Evolutionary conservation across 1,140 invertebrate genomes (phyloP).

Genomic region (Ylistrum balloti): DNA sequence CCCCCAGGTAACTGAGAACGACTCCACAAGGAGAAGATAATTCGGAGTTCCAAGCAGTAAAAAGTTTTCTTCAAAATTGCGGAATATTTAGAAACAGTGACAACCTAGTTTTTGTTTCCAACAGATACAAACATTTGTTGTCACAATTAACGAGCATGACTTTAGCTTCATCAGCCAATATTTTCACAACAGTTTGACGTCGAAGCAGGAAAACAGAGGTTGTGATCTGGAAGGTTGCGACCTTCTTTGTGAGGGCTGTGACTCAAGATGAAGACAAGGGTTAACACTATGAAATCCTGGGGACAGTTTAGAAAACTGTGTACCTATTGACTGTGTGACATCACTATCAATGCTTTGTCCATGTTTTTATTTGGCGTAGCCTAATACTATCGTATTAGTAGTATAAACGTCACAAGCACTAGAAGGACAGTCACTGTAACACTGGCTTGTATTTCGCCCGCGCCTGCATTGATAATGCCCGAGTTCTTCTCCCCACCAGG

Average conservation of each 20-base stretch:
- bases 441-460: not conserved
- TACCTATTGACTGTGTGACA: not conserved
- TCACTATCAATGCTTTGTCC: not conserved
- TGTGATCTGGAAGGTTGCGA: not conserved
- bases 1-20: not conserved
- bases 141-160: not conserved
- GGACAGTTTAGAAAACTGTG: not conserved
- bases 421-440: not conserved
- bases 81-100: not conserved
- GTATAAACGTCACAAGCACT: conserved; percentile 4
- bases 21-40: not conserved
- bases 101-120: not conserved
- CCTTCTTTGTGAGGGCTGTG: not conserved
- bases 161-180: not conserved
- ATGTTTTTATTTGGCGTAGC: not conserved
- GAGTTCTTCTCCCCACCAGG: not conserved
- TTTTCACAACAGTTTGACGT: not conserved
- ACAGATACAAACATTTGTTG: not conserved
- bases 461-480: not conserved
- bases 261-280: not conserved
- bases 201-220: not conserved
- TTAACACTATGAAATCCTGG: not conserved
- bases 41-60: not conserved
- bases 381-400: conserved; percentile 26
- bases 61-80: not conserved